phyloP scores from a whole-genome alignment of 2,113 vertebrate genomes.

The Macrotus californicus region DNA sequence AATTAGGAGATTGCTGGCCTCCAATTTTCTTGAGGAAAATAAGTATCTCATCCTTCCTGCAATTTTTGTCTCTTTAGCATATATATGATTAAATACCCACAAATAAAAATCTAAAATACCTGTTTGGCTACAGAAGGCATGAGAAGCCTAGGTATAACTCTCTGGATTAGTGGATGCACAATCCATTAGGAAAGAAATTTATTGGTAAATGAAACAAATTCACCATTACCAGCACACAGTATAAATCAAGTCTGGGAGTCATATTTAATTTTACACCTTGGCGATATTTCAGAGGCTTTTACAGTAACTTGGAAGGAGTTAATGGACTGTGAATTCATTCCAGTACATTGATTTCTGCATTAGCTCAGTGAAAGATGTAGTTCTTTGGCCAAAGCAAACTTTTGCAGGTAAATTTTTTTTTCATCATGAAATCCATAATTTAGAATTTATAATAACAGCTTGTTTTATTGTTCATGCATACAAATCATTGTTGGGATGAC shows the following conservation, averaged over 20 bases:
- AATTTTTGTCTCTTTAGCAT: neutral
- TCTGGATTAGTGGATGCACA: slow-evolving; percentile 23
- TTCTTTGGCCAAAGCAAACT: slow-evolving; percentile 54
- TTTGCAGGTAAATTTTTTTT: slow-evolving; percentile 58
- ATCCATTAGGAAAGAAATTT: slow-evolving; percentile 57
- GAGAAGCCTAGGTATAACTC: slow-evolving; percentile 31
- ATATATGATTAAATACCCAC: slow-evolving; percentile 17
- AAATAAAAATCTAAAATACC: neutral
- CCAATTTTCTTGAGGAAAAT: neutral
- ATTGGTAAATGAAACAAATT: slow-evolving; percentile 65
- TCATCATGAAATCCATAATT: neutral
- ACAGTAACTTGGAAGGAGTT: slow-evolving; percentile 67
- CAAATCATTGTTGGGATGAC: neutral
- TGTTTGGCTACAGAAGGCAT: neutral
- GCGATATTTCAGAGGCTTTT: slow-evolving; percentile 57
- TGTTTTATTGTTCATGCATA: slow-evolving; percentile 22
- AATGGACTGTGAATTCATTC: slow-evolving; percentile 66
- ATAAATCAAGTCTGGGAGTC: slow-evolving; percentile 45
- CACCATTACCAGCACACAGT: neutral
- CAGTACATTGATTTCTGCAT: slow-evolving; percentile 67
- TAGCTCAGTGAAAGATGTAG: slow-evolving; percentile 47
- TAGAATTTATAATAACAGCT: slow-evolving; percentile 20
- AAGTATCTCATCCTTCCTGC: neutral
- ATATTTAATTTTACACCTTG: slow-evolving; percentile 59
- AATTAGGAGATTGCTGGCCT: neutral